Base-by-base conservation (phyloP, 2,888 invertebrate species). In the Caenorhabditis japonica region DNA sequence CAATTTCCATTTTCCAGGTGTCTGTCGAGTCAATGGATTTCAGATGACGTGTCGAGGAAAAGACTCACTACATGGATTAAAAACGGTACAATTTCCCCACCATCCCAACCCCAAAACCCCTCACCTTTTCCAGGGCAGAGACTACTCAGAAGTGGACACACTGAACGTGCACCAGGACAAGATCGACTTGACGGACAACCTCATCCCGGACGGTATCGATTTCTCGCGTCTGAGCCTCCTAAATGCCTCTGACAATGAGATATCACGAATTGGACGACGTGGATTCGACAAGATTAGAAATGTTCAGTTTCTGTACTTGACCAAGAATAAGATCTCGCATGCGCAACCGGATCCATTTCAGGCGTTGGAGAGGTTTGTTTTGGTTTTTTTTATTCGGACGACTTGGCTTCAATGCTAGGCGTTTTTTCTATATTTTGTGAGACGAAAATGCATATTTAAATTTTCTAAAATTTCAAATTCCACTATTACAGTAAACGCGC, bases 271-370 rank as follows among this genome's bases (percentile, higher is more conserved):
- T 27, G 76, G 76, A 46, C 64, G 70, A 8, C 74, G 79, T 15
- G 80, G 80, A 47, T 76, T 83, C 44, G 66, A 76, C 10, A 80
- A 80, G 8, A 59, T 62, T 13, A 56, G 68, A 10, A 68, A 76
- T 25, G 76, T 83, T 8, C 73, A 83, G 33, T 77, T 66, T 43
- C 46, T 83, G 34, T 76, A 82, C 46, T 41, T 82, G 44, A 46
- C 64, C 1, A 33, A 72, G 17, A 82, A 82, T 59, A 36, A 66
- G 25, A 77, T 81, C 30, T 13, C 44, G 2, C 62, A 68, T 21
- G 33, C 58, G 3, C 74, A 62, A 27, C 61, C 46, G 4, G 68
- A 74, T 30, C 74, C 74, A 19, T 69, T 74, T 10, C 61, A 53
- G 41, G 27, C 61, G 13, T 25, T 74, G 10, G 33, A 41, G 33